Base-by-base conservation (phyloP, 1,140 invertebrate genomes). In the Drosophila hydei region DNA sequence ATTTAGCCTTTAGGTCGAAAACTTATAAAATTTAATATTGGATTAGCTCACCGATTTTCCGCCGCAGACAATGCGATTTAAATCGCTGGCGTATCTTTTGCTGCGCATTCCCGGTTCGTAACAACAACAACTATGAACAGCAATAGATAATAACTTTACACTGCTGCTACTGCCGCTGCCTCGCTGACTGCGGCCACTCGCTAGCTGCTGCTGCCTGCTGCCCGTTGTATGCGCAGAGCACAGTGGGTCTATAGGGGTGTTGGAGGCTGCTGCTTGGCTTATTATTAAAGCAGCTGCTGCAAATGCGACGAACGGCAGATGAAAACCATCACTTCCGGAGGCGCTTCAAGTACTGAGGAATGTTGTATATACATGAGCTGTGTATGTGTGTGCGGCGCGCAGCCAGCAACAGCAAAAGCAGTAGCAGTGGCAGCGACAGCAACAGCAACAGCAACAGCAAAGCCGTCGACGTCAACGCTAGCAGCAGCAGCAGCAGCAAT, bases 261-360 rank as follows among this genome's bases (percentile, higher is more conserved):
- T 9, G 14, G 27, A 3, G 9, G 27, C 4, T 16, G 48, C 47
- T 27, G 47, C 25, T 51, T 23, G 33, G 43, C 63, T 65, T 65
- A 60, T 67, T 67, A 50, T 67, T 67, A 60, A 59, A 51, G 54
- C 61, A 72, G 65, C 72, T 75, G 61, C 61, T 73, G 52, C 58
- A 72, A 81, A 87, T 74, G 75, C 79, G 79, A 73, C 65, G 64
- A 76, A 69, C 72, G 70, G 71, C 77, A 87, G 77, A 87, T 77
- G 83, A 88, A 90, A 90, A 90, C 87, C 87, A 87, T 88, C 87
- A 90, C 87, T 90, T 90, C 87, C 87, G 87, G 87, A 90, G 87
- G 87, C 87, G 88, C 87, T 90, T 83, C 87, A 90, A 88, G 77
- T 79, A 90, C 87, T 90, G 87, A 90, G 80, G 87, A 90, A 81